Evolutionary conservation across 2,113 vertebrate species (phyloP).

Genomic region (Alexandromys fortis): DNA sequence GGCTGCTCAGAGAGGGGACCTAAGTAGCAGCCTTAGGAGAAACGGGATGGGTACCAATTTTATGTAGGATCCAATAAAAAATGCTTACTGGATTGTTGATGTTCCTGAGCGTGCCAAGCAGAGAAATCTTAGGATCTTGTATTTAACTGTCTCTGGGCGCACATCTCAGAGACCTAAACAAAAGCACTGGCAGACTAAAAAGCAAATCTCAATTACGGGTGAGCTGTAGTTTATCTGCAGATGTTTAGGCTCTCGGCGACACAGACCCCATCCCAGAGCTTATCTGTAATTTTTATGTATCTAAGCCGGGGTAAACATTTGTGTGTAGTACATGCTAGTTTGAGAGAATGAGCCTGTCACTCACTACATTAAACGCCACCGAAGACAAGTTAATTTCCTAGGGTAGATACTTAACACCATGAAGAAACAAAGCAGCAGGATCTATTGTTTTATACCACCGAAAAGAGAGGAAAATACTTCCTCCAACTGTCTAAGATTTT

Average conservation of each 20-base stretch:
- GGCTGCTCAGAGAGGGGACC: slow-evolving; percentile 58
- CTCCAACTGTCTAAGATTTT: slow-evolving; percentile 79
- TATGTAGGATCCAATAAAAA: slow-evolving; percentile 50
- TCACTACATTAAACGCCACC: slow-evolving; percentile 81
- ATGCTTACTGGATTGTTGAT: slow-evolving; percentile 42
- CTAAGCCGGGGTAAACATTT: slow-evolving; percentile 83
- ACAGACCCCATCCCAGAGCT: slow-evolving; percentile 58
- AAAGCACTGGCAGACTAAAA: slow-evolving; percentile 63
- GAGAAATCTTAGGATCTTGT: slow-evolving; percentile 64
- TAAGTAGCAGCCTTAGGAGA: slow-evolving; percentile 56
- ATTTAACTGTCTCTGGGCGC: slow-evolving; percentile 57
- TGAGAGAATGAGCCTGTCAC: slow-evolving; percentile 83
- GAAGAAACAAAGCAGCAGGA: slow-evolving; percentile 77
- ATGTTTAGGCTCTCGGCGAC: slow-evolving; percentile 73
- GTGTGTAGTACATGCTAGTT: slow-evolving; percentile 77
- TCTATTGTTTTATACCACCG: slow-evolving; percentile 78
- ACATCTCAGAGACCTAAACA: slow-evolving; percentile 54
- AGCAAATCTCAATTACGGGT: slow-evolving; percentile 49
- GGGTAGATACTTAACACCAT: slow-evolving; percentile 63
- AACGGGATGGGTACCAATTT: slow-evolving; percentile 61
- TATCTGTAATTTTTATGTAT: slow-evolving; percentile 81
- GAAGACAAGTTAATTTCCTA: slow-evolving; percentile 81
- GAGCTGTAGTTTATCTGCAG: slow-evolving; percentile 52
- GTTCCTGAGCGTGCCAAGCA: slow-evolving; percentile 54
- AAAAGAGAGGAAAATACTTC: slow-evolving; percentile 77